Conservation (phyloP, 2,113 vertebrate genomes). For the Rousettus leschenaultii region DNA sequence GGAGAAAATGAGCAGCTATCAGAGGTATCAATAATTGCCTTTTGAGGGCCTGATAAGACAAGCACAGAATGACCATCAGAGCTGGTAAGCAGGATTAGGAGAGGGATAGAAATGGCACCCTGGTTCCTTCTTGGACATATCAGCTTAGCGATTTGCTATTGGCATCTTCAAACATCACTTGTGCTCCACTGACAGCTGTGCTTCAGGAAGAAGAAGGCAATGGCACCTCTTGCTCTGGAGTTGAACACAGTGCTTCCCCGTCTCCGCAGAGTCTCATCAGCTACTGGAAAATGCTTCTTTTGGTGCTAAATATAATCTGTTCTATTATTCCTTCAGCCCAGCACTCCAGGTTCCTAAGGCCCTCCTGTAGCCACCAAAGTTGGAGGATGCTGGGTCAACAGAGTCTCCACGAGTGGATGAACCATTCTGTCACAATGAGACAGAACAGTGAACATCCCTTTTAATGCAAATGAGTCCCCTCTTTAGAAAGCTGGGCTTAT, state of each 20-base stretch:
- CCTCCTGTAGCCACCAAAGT: background rate
- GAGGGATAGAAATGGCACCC: background rate
- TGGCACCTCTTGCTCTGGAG: background rate
- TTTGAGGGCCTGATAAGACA: background rate
- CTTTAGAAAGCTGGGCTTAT: slow-evolving; percentile 43
- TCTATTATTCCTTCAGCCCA: background rate
- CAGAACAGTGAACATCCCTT: background rate
- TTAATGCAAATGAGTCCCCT: background rate
- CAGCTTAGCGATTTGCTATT: background rate
- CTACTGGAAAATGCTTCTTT: background rate
- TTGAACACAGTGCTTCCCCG: background rate
- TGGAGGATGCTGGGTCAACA: background rate
- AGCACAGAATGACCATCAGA: background rate
- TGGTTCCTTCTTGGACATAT: background rate
- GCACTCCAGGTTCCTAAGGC: background rate
- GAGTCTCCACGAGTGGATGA: background rate
- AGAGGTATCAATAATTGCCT: background rate
- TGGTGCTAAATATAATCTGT: background rate
- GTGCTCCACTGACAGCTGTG: background rate
- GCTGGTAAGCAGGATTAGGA: background rate
- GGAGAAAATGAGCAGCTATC: background rate
- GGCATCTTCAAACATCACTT: background rate
- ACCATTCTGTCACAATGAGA: background rate
- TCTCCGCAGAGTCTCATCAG: background rate
- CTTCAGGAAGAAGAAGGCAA: background rate